A percentile compares a stretch with the other conserved stretches of the same genome.
Conservation (phyloP, 1,140 invertebrate genomes). For the Pristionchus pacificus region DNA sequence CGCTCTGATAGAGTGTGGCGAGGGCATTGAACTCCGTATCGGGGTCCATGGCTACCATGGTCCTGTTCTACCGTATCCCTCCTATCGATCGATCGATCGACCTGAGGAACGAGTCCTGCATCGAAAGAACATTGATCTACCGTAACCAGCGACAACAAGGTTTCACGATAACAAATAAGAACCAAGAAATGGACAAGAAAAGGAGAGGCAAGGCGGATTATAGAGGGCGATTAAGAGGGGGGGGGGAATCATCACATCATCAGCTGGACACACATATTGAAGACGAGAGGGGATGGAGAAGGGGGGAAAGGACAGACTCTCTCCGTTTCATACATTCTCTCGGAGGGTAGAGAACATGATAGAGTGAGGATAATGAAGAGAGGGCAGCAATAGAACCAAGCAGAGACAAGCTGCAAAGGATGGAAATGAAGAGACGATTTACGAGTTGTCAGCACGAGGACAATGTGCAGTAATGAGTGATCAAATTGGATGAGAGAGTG, state of each 20-base stretch:
- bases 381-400: neutral
- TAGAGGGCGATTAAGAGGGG: neutral
- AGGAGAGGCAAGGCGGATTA: neutral
- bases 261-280: no score
- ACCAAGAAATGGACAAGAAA: neutral
- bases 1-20: constrained; percentile 23
- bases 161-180: neutral
- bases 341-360: no score
- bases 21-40: constrained; percentile 29
- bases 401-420: no score
- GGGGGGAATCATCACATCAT: neutral
- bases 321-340: no score
- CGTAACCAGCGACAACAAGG: neutral
- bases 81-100: no score
- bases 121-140: neutral
- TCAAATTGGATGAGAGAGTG: neutral
- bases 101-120: neutral
- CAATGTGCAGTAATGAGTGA: no score
- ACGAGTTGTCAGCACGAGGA: no score
- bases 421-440: no score
- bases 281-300: no score
- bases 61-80: neutral
- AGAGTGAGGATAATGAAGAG: no score
- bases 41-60: constrained; percentile 20
- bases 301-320: no score